phyloP scores from a whole-genome alignment of 2,113 vertebrate genomes.

The Hippolais icterina region DNA sequence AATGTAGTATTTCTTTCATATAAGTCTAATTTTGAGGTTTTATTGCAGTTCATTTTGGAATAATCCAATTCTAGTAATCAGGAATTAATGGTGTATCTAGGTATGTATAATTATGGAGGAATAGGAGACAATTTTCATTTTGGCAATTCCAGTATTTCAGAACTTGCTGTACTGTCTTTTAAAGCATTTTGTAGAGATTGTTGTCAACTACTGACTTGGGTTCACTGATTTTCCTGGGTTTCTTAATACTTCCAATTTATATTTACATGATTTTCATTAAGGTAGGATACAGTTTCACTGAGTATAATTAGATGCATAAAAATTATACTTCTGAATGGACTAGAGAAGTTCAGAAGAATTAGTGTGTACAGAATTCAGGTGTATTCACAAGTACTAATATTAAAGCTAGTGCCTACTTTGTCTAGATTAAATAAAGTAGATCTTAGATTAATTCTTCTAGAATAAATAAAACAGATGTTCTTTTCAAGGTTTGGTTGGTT shows the following conservation, averaged over 20 bases:
- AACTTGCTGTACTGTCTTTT: neutral
- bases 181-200: neutral
- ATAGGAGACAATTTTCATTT: neutral
- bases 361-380: neutral
- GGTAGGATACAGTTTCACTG: neutral
- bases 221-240: neutral
- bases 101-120: neutral
- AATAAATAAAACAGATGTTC: neutral
- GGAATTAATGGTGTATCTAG: neutral
- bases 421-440: neutral
- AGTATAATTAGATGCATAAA: neutral
- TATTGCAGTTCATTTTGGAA: neutral
- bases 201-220: neutral
- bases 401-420: neutral
- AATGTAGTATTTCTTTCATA: neutral
- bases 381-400: neutral
- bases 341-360: neutral
- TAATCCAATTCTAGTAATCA: neutral
- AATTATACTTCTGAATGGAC: neutral
- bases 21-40: neutral
- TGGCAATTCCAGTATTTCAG: neutral
- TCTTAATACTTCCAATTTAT: neutral
- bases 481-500: neutral
- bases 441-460: neutral
- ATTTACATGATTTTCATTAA: neutral